These are phyloP conservation scores for Aradus depressus DNA, from an alignment of 2,888 invertebrate species.

Conservation along the genomic window DNA sequence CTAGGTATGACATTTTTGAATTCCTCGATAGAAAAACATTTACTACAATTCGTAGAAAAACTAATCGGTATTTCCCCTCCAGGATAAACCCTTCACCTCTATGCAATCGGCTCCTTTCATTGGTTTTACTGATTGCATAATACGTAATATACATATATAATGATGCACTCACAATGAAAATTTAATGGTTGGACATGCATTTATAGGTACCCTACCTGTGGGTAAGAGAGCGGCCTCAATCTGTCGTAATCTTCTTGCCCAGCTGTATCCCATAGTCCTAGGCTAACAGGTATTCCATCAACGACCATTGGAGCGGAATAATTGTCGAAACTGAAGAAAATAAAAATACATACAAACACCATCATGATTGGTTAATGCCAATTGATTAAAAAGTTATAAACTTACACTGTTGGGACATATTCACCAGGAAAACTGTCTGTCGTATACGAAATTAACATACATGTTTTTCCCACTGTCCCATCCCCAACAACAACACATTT, in stretches of 20 bases:
- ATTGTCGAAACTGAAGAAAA: constrained; percentile 77
- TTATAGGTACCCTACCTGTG: constrained; percentile 54
- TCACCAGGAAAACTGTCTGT: constrained; percentile 88
- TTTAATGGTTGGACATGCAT: too few species aligned
- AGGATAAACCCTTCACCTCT: too few species aligned
- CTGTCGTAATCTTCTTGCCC: constrained; percentile 97
- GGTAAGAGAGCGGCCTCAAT: constrained; percentile 89
- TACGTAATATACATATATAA: too few species aligned
- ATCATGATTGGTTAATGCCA: background rate
- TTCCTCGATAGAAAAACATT: too few species aligned
- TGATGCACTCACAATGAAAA: too few species aligned
- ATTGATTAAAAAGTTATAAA: constrained; percentile 33
- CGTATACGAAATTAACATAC: constrained; percentile 86
- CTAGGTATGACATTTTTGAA: too few species aligned
- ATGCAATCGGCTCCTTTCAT: too few species aligned
- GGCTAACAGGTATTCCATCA: constrained; percentile 90
- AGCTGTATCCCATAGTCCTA: constrained; percentile 97
- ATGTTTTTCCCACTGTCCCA: constrained; percentile 88
- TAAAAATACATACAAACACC: constrained; percentile 8
- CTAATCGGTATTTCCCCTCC: too few species aligned
- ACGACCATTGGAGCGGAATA: constrained; percentile 98
- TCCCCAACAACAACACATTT: constrained; percentile 89
- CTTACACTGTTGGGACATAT: constrained; percentile 92
- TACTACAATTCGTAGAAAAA: too few species aligned
- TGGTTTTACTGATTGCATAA: too few species aligned